Base-by-base conservation (phyloP, 1,140 invertebrate genomes). In the Drosophila persimilis region DNA sequence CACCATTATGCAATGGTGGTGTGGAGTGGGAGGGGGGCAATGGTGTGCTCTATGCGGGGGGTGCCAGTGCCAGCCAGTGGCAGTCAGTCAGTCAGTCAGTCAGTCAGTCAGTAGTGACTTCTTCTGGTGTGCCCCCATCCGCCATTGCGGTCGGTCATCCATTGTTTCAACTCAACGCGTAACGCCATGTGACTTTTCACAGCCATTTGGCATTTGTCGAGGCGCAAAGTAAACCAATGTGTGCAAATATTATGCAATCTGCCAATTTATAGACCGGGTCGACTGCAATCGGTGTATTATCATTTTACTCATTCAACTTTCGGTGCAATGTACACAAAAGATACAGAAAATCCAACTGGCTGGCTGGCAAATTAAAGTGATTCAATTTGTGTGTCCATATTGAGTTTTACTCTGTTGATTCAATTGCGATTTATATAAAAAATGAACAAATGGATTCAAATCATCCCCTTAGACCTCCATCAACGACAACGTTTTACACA, bases 121-220 rank as follows among this genome's bases (percentile, higher is more conserved):
- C 63, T 74, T 74, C 39, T 39, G 47, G 17, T 47, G 17, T 43
- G 8, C 15, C 50, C 15, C 15, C 26, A 51, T n/a, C 22, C 13
- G 15, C 53, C 51, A 15, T 26, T 58, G 62, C 73, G 73, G 71
- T 61, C 55, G 35, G 71, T 61, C 55, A 69, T 20, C 69, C 73
- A 85, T 85, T 85, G 80, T 85, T 85, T 73, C 45, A 39, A 41
- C 9, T 20, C 47, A 61, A 13, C 45, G 46, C 51, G 55, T 24
- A 55, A 35, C 51, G 58, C 61, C 77, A 77, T 85, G 80, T 86
- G 80, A 85, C 73, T 86, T 86, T 80, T 85, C 80, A 86, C 80
- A 85, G 80, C 69, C 79, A 53, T 44, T 75, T 46, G 54, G 35
- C 59, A 53, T 44, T 75, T 46, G 54, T 26, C 50, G 63, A 74